phyloP scores from a whole-genome alignment of 2,113 vertebrate species.

The Ailuropoda melanoleuca region DNA sequence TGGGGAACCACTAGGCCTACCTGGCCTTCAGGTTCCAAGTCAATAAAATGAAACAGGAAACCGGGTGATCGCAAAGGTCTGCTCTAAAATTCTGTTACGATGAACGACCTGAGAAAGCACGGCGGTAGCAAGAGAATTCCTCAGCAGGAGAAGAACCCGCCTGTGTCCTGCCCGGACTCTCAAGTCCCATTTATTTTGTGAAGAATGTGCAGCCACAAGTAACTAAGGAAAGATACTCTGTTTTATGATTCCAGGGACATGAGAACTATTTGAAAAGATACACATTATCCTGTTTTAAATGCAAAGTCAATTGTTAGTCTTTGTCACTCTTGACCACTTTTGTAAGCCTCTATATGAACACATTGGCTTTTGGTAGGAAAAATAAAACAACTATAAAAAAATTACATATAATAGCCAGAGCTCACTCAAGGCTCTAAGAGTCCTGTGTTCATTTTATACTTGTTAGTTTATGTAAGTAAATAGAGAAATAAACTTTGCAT shows the following conservation, averaged over 20 bases:
- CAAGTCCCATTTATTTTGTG: background rate
- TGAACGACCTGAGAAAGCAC: background rate
- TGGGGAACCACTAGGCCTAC: background rate
- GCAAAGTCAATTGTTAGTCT: background rate
- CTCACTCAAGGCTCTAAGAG: background rate
- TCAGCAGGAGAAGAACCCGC: background rate
- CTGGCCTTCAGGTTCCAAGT: background rate
- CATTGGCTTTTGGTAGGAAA: slow-evolving; percentile 14
- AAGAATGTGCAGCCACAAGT: background rate
- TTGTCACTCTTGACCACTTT: background rate
- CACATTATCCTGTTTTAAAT: background rate
- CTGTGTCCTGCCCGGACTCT: too few species aligned
- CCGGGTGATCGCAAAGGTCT: background rate
- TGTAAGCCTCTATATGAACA: background rate
- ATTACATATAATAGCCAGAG: background rate
- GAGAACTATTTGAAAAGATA: background rate
- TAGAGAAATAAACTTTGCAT: background rate
- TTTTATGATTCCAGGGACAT: background rate
- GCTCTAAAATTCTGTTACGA: background rate
- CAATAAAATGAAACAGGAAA: background rate
- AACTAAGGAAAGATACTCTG: background rate
- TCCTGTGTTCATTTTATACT: background rate
- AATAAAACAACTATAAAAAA: background rate
- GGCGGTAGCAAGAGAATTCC: background rate
- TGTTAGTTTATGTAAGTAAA: background rate